Percentiles rank a stretch among this genome's conserved stretches.
Evolutionary conservation across 2,113 vertebrate genomes (phyloP).

Genomic region (Spilogale gracilis): DNA sequence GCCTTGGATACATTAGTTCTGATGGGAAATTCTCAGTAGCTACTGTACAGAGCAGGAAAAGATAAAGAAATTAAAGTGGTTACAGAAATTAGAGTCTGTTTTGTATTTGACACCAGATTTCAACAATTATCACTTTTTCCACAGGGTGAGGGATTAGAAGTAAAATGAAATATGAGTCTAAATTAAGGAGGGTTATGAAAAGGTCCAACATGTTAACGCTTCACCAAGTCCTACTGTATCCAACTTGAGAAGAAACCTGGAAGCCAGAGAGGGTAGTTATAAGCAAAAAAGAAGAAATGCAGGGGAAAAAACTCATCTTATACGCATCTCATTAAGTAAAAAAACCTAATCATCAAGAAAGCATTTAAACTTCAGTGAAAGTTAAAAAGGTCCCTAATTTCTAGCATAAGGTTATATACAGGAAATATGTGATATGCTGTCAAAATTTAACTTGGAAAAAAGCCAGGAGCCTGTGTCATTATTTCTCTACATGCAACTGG

Average conservation of each 20-base stretch:
- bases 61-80: not conserved
- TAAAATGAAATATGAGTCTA: conserved; percentile 3
- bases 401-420: not conserved
- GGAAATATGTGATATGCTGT: conserved; percentile 41
- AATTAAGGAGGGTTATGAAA: not conserved
- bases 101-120: not conserved
- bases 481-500: conserved; percentile 24
- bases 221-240: not conserved
- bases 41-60: not conserved
- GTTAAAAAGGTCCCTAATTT: conserved; percentile 49
- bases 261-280: not conserved
- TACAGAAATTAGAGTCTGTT: not conserved
- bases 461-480: not conserved
- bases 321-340: conserved; percentile 18
- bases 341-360: conserved; percentile 2
- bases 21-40: not conserved
- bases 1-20: not conserved
- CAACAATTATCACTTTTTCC: not conserved
- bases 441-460: conserved; percentile 66
- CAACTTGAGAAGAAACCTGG: not conserved
- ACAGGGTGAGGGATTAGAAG: not conserved
- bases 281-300: conserved; percentile 14
- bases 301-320: fast-evolving
- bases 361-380: conserved; percentile 10
- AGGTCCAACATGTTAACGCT: not conserved